A percentile compares a stretch with the other conserved stretches of the same genome.
phyloP scores from a whole-genome alignment of 2,113 vertebrate species.

The Actenoides lindsayi region DNA sequence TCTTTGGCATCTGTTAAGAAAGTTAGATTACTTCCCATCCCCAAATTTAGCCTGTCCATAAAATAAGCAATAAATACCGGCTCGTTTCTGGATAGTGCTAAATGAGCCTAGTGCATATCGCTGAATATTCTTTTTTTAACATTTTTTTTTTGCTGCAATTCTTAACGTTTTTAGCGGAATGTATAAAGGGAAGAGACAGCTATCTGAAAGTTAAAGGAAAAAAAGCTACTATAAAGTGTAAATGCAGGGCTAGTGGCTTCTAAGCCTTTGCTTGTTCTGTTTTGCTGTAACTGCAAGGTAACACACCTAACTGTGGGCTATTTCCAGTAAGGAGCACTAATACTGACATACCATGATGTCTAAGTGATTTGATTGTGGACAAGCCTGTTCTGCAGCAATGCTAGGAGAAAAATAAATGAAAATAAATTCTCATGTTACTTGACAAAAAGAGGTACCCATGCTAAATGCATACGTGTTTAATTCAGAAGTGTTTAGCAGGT shows the following conservation, averaged over 20 bases:
- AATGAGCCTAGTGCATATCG: not conserved
- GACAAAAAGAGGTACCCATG: not conserved
- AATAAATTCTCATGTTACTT: not conserved
- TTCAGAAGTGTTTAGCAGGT: not conserved
- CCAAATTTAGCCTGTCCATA: not conserved
- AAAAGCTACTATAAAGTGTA: not conserved
- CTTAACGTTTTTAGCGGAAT: not conserved
- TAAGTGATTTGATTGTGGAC: not conserved
- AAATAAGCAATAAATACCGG: not conserved
- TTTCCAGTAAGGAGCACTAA: not conserved
- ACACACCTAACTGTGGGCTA: not conserved
- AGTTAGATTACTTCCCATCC: not conserved
- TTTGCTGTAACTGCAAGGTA: not conserved
- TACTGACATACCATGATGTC: rapidly evolving
- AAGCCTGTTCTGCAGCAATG: not conserved
- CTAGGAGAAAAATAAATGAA: not conserved
- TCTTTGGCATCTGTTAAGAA: not conserved
- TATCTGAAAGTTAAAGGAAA: not conserved
- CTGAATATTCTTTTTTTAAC: too few species aligned
- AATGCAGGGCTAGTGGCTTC: not conserved
- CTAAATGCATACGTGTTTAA: not conserved
- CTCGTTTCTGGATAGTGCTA: not conserved
- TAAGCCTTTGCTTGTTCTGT: not conserved
- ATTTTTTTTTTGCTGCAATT: not conserved
- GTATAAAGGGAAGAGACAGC: not conserved